These are phyloP conservation scores for Caenorhabditis latens DNA, from an alignment of 1,140 invertebrate species.

Conservation along the genomic window DNA sequence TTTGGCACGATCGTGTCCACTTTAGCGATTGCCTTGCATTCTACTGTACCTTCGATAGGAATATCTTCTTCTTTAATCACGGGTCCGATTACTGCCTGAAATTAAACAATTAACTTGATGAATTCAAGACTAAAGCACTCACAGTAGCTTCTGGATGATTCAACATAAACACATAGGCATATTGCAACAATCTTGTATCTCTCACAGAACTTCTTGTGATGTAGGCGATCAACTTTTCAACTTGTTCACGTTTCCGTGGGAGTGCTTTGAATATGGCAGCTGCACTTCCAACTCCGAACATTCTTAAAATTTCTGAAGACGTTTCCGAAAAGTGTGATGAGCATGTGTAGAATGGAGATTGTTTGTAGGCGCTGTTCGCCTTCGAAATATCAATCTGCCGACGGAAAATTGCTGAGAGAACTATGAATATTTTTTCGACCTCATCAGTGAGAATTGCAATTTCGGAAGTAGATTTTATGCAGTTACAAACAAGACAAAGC, in stretches of 20 bases:
- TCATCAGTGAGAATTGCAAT: conserved; percentile 1
- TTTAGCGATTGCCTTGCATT: background rate
- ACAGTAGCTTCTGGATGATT: background rate
- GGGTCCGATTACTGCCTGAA: background rate
- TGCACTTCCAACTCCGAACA: background rate
- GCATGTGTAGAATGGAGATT: background rate
- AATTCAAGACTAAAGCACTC: background rate
- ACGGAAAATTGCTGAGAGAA: background rate
- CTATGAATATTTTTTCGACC: background rate
- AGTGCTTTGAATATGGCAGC: background rate
- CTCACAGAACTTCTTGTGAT: background rate
- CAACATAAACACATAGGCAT: background rate
- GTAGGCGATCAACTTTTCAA: background rate
- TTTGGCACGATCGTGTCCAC: background rate
- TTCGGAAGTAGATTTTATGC: background rate
- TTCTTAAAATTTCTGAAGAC: background rate
- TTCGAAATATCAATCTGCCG: background rate
- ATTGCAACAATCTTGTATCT: background rate
- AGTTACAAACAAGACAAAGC: background rate
- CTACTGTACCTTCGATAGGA: background rate
- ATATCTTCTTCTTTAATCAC: conserved; percentile 24
- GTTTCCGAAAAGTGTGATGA: background rate
- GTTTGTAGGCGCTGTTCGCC: background rate
- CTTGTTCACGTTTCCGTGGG: background rate
- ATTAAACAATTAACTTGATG: background rate